Evolutionary conservation across 2,113 vertebrate species (phyloP), one percentile per base, ranked within the genome.

Genomic region (Erythrocebus patas): DNA sequence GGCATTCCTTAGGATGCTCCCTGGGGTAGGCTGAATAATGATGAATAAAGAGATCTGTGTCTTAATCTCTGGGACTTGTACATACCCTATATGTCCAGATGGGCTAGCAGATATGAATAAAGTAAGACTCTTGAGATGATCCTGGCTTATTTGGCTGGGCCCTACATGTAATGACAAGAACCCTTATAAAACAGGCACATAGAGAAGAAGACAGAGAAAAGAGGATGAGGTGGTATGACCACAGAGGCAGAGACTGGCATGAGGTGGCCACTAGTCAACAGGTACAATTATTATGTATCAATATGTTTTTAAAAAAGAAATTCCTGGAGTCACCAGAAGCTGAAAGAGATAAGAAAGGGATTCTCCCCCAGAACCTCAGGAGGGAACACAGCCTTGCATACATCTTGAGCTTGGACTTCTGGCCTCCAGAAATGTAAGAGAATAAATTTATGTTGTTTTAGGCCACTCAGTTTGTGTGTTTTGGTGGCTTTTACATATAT

Each of bases 101-200:
- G 73, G 48, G 68, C 48, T 57, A 13, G n/a, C 76, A 30, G 45
- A 57, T 23, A 14, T 59, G 79, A 84, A 13, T 52, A 38, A 8
- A 32, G 40, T 6, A 50, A 88, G 78, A 40, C 27, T 80, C 66
- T 6, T 38, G 90, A 48, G 52, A 76, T 20, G 38, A 55, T 25
- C 78, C 38, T 27, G 48, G 57, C 2, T 59, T 9, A 48, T 43
- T 18, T 13, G 73, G 20, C 20, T 13, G 12, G 9, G 43, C 35
- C 32, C 27, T 20, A 75, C 11, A 6, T 8, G 16, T 22, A 8
- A 27, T n/a, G 72, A 8, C 22, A 27, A 20, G 4, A 6, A 14
- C 1, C 38, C 35, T 61, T 9, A 3, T 8, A 6, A 27, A n/a
- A 23, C 1, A 8, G n/a, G 59, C 50, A 20, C 22, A 20, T 5